Percentiles rank a stretch among this genome's conserved stretches.
Conservation (phyloP, 2,797 vertebrate species). For the Lacerta agilis region DNA sequence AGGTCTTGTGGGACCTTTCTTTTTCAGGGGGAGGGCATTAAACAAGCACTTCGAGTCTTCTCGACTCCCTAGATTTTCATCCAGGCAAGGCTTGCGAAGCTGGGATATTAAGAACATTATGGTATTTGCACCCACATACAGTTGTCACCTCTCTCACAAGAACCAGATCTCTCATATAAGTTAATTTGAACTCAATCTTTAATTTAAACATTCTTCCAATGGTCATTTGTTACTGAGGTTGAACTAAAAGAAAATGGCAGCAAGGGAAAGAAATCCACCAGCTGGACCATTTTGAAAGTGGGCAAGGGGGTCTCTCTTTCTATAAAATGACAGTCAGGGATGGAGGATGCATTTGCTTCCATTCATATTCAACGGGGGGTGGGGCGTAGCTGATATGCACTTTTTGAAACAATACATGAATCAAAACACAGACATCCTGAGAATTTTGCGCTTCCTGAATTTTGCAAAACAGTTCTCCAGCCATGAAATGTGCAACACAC, state of each 20-base stretch:
- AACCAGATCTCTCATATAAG: neutral
- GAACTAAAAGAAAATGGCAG: neutral
- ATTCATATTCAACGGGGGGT: no score
- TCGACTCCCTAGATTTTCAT: neutral
- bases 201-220: neutral
- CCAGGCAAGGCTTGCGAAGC: neutral
- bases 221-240: neutral
- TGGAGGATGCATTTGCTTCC: no score
- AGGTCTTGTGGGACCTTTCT: neutral
- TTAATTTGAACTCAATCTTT: neutral
- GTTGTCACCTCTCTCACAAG: neutral
- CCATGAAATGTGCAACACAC: no score
- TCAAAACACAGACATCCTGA: no score
- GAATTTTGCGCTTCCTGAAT: no score
- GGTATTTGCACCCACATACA: neutral
- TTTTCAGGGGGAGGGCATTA: no score
- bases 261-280: neutral
- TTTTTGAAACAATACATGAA: no score
- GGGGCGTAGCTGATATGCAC: no score
- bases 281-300: neutral
- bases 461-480: no score
- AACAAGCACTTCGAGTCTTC: neutral
- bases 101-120: neutral
- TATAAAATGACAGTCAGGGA: neutral
- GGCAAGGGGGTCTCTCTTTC: neutral